Base-by-base conservation (phyloP, 2,113 vertebrate species). In the Sturnus vulgaris region DNA sequence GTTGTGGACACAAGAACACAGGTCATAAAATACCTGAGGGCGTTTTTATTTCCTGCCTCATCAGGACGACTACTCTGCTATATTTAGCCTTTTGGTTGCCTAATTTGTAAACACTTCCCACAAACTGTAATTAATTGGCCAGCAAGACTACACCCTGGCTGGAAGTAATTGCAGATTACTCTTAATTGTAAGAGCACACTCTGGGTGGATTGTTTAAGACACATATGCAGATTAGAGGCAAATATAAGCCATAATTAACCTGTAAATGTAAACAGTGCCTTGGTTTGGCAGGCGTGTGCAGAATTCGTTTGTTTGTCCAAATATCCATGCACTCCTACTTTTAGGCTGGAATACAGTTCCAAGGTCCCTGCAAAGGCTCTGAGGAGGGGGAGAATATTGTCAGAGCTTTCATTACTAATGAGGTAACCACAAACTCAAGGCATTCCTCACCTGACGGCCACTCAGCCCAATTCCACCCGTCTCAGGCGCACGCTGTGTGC, bases 151-250 rank as follows among this genome's bases (percentile, higher is more conserved):
- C 19, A 56, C 35, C 53, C 68, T 70, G 70, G 53, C 81, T 95
- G 83, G 25, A 93, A 84, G 83, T 79, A 91, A 85, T 72, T 92
- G 81, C 80, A 89, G 84, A 95, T 92, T 87, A 53, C 69, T 87
- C 53, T 84, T 84, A 87, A 93, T 89, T 95, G 31, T 72, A 85
- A 92, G 61, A 88, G 69, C 31, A 31, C 2, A 2, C 52, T 89
- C 75, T 91, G 42, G 15, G 64, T 76, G 61, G 40, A 72, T 81
- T 0, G 0, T 92, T 82, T 65, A 77, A 85, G 78, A 82, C 60
- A 70, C 33, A 15, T 56, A 59, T 47, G 47, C 39, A 88, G 47
- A 88, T 87, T 55, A 83, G 47, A 85, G 78, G 35, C 46, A 95
- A 95, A 89, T 30, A 21, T 35, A 85, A 95, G 66, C 89, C 86